Evolutionary conservation across 2,888 invertebrate species (phyloP), one percentile per base, ranked within the genome.

Genomic region (Philereme transversata): DNA sequence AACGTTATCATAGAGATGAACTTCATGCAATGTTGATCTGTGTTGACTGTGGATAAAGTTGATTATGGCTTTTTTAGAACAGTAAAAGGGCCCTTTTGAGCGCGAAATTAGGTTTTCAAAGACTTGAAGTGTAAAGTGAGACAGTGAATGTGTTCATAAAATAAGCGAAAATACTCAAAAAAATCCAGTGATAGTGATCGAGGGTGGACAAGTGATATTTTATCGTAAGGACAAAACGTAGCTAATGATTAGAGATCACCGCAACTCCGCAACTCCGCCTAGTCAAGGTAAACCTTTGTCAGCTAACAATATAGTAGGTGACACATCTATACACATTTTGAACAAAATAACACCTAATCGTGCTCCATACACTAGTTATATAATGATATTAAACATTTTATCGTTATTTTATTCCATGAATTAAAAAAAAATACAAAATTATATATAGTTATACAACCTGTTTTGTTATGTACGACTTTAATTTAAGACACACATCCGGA

Each of bases 251-350:
- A 40, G 44, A 62, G 49, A 76, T 74, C 74, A 77, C 80, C 81
- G 83, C 81, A 66, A 81, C 83, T 86, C 88, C 88, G 90, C 89
- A 64, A 81, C 83, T 86, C 88, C 88, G 90, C 89, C 90, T 90
- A 90, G 90, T 90, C 89, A 87, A 85, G 82, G 83, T 11, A 47
- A 51, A 45, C 6, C 4, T 10, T 7, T 11, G n/a, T 7, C 45
- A 22, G 11, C 45, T 40, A 22, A 43, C 9, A n/a, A 43, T 10
- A 5, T 10, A 43, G 5, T 10, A 9, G 41, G 41, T 41, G 41
- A 41, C n/a, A 8, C 41, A 41, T n/a, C 4, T 9, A 41, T n/a
- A 41, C 3, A 41, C 38, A 38, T 38, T 22, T 1, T 22, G 22
- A 2, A 22, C 22, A 22, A 22, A 22, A 22, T 22, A 22, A 22